Conservation (phyloP, 2,797 vertebrate genomes). For the Rhincodon typus region DNA sequence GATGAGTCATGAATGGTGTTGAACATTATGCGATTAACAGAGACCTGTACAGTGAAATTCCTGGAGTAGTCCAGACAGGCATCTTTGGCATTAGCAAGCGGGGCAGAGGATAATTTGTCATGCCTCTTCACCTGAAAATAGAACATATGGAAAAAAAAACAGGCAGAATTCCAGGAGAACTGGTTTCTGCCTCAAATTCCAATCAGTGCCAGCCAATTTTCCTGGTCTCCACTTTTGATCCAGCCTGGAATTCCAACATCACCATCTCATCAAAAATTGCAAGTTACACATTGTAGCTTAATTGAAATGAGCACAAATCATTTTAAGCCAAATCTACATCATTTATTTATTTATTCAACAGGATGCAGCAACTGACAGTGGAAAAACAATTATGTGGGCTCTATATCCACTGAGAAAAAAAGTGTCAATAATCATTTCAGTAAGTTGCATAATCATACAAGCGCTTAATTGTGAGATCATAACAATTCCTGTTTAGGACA, state of each 20-base stretch:
- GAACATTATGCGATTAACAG: background rate
- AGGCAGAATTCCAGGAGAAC: background rate
- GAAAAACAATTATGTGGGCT: slow-evolving; percentile 10
- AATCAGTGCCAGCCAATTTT: background rate
- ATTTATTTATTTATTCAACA: slow-evolving; percentile 31
- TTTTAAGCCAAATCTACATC: background rate
- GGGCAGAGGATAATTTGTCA: background rate
- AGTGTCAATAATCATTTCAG: background rate
- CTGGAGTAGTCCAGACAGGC: background rate
- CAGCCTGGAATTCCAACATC: background rate
- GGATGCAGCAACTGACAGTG: background rate
- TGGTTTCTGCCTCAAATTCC: background rate
- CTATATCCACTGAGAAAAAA: slow-evolving; percentile 11
- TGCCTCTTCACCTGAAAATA: background rate
- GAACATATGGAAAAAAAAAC: background rate
- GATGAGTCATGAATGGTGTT: no score
- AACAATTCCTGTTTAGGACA: background rate
- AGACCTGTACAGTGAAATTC: background rate
- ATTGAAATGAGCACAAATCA: background rate
- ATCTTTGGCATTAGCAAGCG: background rate
- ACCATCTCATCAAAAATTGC: background rate
- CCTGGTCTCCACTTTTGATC: background rate
- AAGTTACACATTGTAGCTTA: background rate
- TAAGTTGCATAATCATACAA: background rate
- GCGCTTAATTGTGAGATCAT: background rate